These are phyloP conservation scores for Diarsia brunnea DNA, from an alignment of 2,888 invertebrate species.

Conservation along the genomic window DNA sequence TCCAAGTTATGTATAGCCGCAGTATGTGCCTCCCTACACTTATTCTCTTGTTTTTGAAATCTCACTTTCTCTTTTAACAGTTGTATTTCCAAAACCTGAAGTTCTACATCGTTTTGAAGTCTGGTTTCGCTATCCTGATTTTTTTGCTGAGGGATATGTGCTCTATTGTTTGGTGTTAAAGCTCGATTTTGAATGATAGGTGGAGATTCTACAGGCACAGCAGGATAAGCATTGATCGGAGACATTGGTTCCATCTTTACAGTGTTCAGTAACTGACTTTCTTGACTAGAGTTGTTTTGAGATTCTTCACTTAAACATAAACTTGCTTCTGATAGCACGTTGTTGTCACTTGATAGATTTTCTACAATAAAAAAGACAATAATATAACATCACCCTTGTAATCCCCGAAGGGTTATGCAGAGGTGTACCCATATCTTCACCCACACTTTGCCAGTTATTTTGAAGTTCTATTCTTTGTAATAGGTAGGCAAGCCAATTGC, in stretches of 20 bases:
- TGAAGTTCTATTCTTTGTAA: too few species aligned
- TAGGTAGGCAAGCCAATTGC: too few species aligned
- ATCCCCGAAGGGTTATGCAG: too few species aligned
- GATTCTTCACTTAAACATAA: constrained; percentile 35
- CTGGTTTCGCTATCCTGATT: not conserved
- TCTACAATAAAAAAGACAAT: constrained; percentile 15
- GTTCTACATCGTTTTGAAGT: constrained; percentile 15
- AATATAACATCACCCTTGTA: too few species aligned
- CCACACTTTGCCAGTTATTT: too few species aligned
- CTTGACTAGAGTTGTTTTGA: constrained; percentile 15
- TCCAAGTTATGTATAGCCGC: constrained; percentile 33
- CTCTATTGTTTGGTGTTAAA: not conserved
- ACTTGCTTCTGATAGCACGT: constrained; percentile 7
- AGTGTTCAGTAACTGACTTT: not conserved
- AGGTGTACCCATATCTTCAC: too few species aligned
- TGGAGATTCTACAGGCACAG: not conserved
- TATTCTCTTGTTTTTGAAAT: constrained; percentile 25
- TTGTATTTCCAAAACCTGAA: constrained; percentile 24
- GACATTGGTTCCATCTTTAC: constrained; percentile 43
- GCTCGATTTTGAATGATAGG: not conserved
- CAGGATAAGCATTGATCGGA: not conserved
- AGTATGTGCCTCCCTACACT: constrained; percentile 5
- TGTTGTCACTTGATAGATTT: not conserved
- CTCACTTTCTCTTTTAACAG: constrained; percentile 44
- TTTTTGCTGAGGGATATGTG: not conserved